These are phyloP conservation scores for Darevskia nairensis DNA, from an alignment of 2,797 vertebrate genomes.

Conservation along the genomic window DNA sequence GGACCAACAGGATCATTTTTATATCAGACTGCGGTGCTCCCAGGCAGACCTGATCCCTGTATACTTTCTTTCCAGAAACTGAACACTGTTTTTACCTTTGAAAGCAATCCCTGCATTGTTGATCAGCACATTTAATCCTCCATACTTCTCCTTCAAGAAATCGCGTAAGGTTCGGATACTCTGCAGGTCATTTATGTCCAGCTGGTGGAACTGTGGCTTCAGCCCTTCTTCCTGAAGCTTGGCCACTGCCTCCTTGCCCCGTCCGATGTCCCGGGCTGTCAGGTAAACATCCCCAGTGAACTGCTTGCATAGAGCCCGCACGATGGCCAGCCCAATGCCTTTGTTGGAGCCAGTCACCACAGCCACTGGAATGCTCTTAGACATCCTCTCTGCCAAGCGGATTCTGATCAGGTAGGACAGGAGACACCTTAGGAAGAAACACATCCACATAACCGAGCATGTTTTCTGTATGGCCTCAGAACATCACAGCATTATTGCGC, in stretches of 20 bases:
- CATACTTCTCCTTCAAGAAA: constrained; percentile 82
- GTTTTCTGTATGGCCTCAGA: too few relatives aligned
- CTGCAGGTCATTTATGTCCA: constrained; percentile 85
- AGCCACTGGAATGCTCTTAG: constrained; percentile 73
- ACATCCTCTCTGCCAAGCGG: constrained; percentile 62
- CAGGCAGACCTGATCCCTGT: neutral
- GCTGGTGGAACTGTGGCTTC: constrained; percentile 83
- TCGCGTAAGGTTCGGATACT: constrained; percentile 84
- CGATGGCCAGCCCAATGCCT: constrained; percentile 87
- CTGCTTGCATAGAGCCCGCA: constrained; percentile 82
- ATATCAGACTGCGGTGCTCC: neutral
- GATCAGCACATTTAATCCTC: constrained; percentile 87
- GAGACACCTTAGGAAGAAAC: too few relatives aligned
- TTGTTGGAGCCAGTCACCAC: constrained; percentile 91
- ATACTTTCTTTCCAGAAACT: neutral
- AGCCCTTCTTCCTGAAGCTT: constrained; percentile 84
- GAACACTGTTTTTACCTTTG: neutral
- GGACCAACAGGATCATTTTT: neutral
- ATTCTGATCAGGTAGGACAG: accelerated
- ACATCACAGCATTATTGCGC: too few relatives aligned
- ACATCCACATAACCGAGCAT: too few relatives aligned
- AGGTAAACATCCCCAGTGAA: constrained; percentile 86
- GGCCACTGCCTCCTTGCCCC: constrained; percentile 81
- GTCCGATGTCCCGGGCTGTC: constrained; percentile 80
- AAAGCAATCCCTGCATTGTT: constrained; percentile 92